These are phyloP conservation scores for Lypha dubia DNA, from an alignment of 2,888 invertebrate species.

Conservation along the genomic window DNA sequence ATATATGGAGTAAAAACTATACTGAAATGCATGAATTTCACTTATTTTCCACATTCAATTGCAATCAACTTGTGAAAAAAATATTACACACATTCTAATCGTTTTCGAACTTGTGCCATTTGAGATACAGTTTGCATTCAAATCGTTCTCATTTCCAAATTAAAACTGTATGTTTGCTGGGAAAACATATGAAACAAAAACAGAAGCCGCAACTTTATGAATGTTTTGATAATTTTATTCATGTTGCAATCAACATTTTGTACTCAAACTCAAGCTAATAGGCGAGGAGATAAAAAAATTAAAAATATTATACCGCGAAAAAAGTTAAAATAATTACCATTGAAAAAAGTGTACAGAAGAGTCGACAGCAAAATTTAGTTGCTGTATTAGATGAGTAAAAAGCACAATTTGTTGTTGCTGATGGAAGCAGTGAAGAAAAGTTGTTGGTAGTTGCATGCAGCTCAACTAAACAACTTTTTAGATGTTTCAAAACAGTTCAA, in stretches of 20 bases:
- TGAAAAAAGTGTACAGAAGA: slow-evolving; percentile 30
- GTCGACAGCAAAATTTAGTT: slow-evolving; percentile 39
- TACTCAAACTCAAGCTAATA: slow-evolving; percentile 40
- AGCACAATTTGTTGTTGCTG: slow-evolving; percentile 17
- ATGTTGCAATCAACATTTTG: slow-evolving; percentile 66
- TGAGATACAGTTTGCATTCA: too few relatives aligned
- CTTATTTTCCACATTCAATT: too few relatives aligned
- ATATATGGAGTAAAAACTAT: too few relatives aligned
- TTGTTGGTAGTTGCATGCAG: slow-evolving; percentile 47
- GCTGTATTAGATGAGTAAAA: slow-evolving; percentile 27
- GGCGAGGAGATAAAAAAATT: slow-evolving; percentile 33
- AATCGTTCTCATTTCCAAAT: too few relatives aligned
- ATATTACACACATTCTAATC: too few relatives aligned
- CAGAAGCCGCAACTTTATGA: slow-evolving; percentile 34
- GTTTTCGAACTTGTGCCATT: too few relatives aligned
- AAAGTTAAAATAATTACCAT: slow-evolving; percentile 41
- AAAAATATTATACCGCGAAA: slow-evolving; percentile 7
- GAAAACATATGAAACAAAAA: slow-evolving; percentile 45
- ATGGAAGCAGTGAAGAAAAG: slow-evolving; percentile 44
- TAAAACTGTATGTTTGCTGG: too few relatives aligned
- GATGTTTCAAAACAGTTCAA: slow-evolving; percentile 63
- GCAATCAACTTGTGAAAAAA: too few relatives aligned
- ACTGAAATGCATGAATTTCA: too few relatives aligned
- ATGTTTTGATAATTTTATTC: slow-evolving; percentile 66
- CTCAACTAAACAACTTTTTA: slow-evolving; percentile 56